Conservation (phyloP, 2,113 vertebrate species). For the Motacilla tschutschensis region DNA sequence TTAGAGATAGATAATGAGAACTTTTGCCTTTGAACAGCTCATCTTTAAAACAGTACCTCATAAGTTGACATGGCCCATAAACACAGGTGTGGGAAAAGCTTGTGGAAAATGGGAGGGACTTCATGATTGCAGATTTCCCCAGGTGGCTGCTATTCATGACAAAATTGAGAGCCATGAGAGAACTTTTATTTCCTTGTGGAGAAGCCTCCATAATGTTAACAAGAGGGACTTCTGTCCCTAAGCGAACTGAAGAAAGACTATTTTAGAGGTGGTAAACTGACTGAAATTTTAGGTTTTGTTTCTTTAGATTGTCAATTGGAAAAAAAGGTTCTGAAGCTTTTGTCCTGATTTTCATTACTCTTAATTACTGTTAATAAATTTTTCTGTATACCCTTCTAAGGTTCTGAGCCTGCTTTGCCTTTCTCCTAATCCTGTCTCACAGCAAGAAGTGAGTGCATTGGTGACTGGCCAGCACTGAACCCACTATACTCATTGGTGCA, state of each 20-base stretch:
- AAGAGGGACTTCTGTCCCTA: not conserved
- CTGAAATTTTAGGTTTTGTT: not conserved
- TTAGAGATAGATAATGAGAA: not conserved
- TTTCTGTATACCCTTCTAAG: not conserved
- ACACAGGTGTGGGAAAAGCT: not conserved
- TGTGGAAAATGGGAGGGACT: not conserved
- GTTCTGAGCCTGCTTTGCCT: not conserved
- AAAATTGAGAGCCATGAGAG: not conserved
- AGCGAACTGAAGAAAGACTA: not conserved
- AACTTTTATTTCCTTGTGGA: not conserved
- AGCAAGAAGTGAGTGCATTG: not conserved
- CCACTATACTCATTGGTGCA: not conserved
- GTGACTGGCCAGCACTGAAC: not conserved
- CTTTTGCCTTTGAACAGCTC: not conserved
- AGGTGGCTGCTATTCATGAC: not conserved
- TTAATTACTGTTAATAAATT: not conserved
- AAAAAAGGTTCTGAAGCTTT: not conserved
- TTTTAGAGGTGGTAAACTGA: not conserved
- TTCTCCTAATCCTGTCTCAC: not conserved
- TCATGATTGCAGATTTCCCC: not conserved
- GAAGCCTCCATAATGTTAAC: not conserved
- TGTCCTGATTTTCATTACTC: not conserved
- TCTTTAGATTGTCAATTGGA: not conserved
- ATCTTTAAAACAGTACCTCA: not conserved
- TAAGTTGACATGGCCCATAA: not conserved